phyloP scores from a whole-genome alignment of 1,140 invertebrate species.

The Sogatella furcifera region DNA sequence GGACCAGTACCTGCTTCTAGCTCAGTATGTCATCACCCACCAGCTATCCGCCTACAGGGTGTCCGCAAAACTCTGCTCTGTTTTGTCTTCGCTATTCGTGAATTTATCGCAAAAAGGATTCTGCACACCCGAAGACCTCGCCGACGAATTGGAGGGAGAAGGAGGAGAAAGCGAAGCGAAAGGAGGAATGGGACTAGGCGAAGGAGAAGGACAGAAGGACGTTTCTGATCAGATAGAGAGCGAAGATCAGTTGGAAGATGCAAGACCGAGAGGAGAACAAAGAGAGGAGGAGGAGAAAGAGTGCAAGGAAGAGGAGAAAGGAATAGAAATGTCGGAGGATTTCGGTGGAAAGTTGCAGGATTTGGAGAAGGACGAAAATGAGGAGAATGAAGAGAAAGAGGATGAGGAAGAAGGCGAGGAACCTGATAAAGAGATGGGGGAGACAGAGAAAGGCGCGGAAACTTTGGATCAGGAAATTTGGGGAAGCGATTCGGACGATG shows the following conservation, averaged over 20 bases:
- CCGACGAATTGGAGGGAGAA: slow-evolving; percentile 48
- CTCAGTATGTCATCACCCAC: slow-evolving; percentile 66
- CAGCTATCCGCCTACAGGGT: slow-evolving; percentile 62
- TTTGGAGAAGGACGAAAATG: slow-evolving; percentile 53
- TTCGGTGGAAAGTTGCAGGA: slow-evolving; percentile 81
- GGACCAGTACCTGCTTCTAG: slow-evolving; percentile 60
- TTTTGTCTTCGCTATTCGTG: slow-evolving; percentile 71
- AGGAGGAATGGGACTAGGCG: slow-evolving; percentile 75
- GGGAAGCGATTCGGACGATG: slow-evolving; percentile 71
- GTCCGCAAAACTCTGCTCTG: slow-evolving; percentile 70
- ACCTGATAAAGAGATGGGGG: slow-evolving; percentile 90
- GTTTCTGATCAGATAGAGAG: slow-evolving; percentile 88
- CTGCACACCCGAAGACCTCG: slow-evolving; percentile 76
- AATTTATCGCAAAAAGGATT: slow-evolving; percentile 49
- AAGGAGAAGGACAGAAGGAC: slow-evolving; percentile 88
- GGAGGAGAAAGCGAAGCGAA: slow-evolving; percentile 39
- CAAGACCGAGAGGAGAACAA: slow-evolving; percentile 63
- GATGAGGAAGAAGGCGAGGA: slow-evolving; percentile 57
- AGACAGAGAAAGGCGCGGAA: slow-evolving; percentile 71
- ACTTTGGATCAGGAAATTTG: slow-evolving; percentile 67
- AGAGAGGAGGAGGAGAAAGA: slow-evolving; percentile 62
- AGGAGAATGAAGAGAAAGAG: slow-evolving; percentile 46
- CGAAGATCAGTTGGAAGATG: slow-evolving; percentile 90
- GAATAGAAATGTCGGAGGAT: slow-evolving; percentile 88
- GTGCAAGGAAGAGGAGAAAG: slow-evolving; percentile 84